A percentile compares a stretch with the other conserved stretches of the same genome.
phyloP scores from a whole-genome alignment of 2,113 vertebrate species.

The Hippocampus barbouri region DNA sequence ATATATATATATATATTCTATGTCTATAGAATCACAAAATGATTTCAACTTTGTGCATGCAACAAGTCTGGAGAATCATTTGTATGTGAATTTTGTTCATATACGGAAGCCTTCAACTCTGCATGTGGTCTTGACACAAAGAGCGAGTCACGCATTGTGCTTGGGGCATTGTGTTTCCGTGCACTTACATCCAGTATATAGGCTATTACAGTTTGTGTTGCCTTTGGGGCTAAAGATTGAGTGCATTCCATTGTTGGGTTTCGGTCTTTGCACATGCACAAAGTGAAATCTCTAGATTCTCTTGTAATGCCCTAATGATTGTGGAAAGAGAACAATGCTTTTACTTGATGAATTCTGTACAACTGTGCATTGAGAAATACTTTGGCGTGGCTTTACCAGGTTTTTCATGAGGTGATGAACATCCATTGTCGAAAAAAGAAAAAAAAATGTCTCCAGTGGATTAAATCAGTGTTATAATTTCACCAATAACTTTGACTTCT shows the following conservation, averaged over 20 bases:
- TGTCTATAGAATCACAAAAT: not conserved
- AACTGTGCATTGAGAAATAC: not conserved
- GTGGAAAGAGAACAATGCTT: not conserved
- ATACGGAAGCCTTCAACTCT: not conserved
- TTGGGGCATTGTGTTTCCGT: not conserved
- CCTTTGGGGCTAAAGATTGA: not conserved
- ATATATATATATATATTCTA: not conserved
- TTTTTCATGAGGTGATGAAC: not conserved
- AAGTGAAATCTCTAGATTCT: not conserved
- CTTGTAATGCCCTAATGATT: not conserved
- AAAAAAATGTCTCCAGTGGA: not conserved
- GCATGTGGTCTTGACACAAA: not conserved
- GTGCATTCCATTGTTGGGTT: not conserved
- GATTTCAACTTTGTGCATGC: not conserved
- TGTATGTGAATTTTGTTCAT: not conserved
- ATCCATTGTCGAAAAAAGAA: not conserved
- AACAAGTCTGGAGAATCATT: not conserved
- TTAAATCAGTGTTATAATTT: constrained; percentile 45
- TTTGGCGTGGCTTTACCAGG: not conserved
- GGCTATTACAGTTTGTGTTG: not conserved
- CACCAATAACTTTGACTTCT: constrained; percentile 3
- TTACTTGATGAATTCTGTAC: not conserved
- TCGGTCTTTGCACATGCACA: not conserved
- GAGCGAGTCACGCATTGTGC: not conserved
- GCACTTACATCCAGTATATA: not conserved